Evolutionary conservation across 2,113 vertebrate species (phyloP).

Genomic region (Microtus ochrogaster): DNA sequence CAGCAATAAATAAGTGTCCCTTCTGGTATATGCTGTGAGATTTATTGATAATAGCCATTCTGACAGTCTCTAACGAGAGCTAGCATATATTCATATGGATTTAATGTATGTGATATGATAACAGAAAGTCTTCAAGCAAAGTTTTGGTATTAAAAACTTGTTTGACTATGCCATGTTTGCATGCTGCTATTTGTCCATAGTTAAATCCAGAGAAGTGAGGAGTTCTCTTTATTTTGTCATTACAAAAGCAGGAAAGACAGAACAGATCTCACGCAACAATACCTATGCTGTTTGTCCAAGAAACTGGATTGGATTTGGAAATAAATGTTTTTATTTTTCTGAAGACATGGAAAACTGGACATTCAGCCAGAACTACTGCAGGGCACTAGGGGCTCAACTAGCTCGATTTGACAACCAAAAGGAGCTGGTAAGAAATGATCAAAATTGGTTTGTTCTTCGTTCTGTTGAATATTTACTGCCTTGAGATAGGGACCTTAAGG

Average conservation of each 20-base stretch:
- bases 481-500: too few relatives aligned
- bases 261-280: not conserved
- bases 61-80: not conserved
- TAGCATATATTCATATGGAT: not conserved
- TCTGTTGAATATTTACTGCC: not conserved
- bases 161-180: not conserved
- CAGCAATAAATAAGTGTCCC: not conserved
- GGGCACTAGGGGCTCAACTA: not conserved
- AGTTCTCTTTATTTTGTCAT: not conserved
- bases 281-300: not conserved
- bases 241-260: not conserved
- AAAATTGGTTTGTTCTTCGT: not conserved
- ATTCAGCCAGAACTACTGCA: not conserved
- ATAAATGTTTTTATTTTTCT: slow-evolving; percentile 65
- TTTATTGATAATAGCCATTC: not conserved
- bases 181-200: not conserved
- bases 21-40: not conserved
- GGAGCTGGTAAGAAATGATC: slow-evolving; percentile 47
- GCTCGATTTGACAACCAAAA: not conserved
- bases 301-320: slow-evolving; percentile 45
- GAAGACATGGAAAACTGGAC: not conserved
- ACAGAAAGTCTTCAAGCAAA: not conserved
- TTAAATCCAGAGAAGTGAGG: not conserved
- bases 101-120: not conserved
- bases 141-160: not conserved